A percentile compares a stretch with the other conserved stretches of the same genome.
Evolutionary conservation across 2,888 invertebrate species (phyloP).

Genomic region (Gnatocerus cornutus): DNA sequence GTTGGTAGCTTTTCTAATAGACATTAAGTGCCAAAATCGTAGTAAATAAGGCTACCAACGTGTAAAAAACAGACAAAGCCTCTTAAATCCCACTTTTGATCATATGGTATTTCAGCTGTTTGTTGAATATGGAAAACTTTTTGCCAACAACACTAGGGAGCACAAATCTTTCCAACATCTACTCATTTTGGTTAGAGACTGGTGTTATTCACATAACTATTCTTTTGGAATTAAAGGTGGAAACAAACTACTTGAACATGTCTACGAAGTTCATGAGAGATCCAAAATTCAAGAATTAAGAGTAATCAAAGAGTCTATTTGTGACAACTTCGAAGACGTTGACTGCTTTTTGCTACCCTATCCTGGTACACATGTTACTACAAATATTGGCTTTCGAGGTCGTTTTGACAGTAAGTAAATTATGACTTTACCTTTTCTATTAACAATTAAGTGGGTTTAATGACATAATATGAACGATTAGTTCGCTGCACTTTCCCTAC

Average conservation of each 20-base stretch:
- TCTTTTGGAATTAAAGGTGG: background rate
- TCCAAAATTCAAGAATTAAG: background rate
- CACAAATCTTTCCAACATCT: background rate
- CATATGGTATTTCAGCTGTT: background rate
- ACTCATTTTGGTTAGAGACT: background rate
- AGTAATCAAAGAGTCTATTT: background rate
- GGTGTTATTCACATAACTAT: background rate
- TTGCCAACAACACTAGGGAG: background rate
- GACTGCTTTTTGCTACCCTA: slow-evolving; percentile 1
- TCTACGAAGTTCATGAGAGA: background rate
- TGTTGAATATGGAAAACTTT: background rate
- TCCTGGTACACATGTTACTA: background rate
- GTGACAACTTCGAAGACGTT: background rate
- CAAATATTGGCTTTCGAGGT: background rate
- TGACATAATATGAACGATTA: no score
- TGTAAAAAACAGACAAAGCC: no score
- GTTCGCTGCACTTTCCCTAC: no score
- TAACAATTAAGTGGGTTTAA: no score
- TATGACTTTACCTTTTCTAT: no score
- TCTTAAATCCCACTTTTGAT: no score
- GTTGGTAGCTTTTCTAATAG: no score
- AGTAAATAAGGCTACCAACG: no score
- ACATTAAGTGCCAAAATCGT: no score
- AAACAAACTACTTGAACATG: background rate
- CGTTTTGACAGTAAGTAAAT: background rate